Evolutionary conservation across 2,888 invertebrate genomes (phyloP), one percentile per base, ranked within the genome.

Genomic region (Lasioglossum oenotherae): DNA sequence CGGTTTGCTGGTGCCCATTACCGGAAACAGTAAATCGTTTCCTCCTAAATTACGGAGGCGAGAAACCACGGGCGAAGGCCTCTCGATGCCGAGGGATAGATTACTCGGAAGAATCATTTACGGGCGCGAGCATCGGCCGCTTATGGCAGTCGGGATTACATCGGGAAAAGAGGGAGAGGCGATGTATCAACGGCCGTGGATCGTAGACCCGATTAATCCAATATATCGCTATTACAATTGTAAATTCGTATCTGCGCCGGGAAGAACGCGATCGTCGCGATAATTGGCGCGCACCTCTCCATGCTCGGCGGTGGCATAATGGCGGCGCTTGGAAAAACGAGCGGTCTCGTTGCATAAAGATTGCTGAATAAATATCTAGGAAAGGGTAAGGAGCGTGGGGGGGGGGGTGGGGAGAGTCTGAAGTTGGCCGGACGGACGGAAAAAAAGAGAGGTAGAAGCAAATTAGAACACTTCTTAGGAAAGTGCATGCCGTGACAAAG

Each of bases 21-120:
- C 88, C 91, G 93, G 92, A 92, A 93, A 89, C 77, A 78, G 87
- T 86, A 88, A 92, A 93, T 93, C 91, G 92, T 91, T 93, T 93
- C 91, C 90, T 91, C 90, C 89, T 90, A 90, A 93, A 92, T 91
- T 89, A 89, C 87, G 82, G 74, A 93, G 88, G 89, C 90, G 89
- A 89, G 90, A 92, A 91, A 81, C 85, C 84, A 75, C 82, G 77
- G 46, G 71, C 81, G 67, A 69, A 10, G 35, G 78, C 53, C 19
- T 5, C 80, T 72, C 74, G 79, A 82, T 80, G 46, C 87, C 77
- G 64, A 27, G 77, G 35, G n/a, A 31, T 49, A 85, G 85, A 85
- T 85, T 85, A 76, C 57, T 67, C 67, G 67, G 64, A 49, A 57
- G 76, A 76, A 79, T 73, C 76, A 64, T 79, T 67, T 64, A 53